Percentiles rank a stretch among this genome's conserved stretches.
These are phyloP conservation scores for Ennomos erosarius DNA, from an alignment of 2,888 invertebrate genomes.

Conservation along the genomic window DNA sequence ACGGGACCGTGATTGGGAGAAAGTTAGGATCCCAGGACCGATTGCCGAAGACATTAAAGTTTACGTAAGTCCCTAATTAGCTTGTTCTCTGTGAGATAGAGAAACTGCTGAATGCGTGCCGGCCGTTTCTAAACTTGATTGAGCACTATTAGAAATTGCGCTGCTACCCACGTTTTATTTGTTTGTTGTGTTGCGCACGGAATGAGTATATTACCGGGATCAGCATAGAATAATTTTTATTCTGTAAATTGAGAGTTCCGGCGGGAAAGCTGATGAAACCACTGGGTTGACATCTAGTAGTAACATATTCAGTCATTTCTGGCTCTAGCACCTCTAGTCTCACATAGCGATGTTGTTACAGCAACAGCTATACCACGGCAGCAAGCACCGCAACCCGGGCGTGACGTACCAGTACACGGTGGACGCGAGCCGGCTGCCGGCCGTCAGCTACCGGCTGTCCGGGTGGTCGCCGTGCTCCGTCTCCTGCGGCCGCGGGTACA, in stretches of 20 bases:
- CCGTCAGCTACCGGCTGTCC: conserved; percentile 90
- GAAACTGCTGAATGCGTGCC: background rate
- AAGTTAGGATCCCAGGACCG: conserved; percentile 92
- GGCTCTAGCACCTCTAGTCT: too few species aligned
- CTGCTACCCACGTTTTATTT: too few species aligned
- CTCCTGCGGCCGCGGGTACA: conserved; percentile 91
- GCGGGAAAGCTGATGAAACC: too few species aligned
- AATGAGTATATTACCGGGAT: too few species aligned
- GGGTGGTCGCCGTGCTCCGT: conserved; percentile 93
- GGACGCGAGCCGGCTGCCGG: conserved; percentile 77
- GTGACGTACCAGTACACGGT: conserved; percentile 94
- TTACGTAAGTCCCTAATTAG: conserved; percentile 86
- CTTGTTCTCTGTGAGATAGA: too few species aligned
- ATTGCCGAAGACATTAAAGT: conserved; percentile 92
- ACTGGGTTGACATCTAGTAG: too few species aligned
- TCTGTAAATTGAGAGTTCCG: too few species aligned
- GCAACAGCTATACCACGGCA: conserved; percentile 89
- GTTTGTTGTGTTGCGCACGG: too few species aligned
- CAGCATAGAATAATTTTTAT: too few species aligned
- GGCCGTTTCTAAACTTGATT: background rate
- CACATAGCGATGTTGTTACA: conserved; percentile 38
- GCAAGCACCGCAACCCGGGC: conserved; percentile 90
- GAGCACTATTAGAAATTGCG: background rate
- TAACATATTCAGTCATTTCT: too few species aligned
- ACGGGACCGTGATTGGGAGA: conserved; percentile 91